Evolutionary conservation across 2,888 invertebrate species (phyloP), one percentile per base, ranked within the genome.

Genomic region (Litoditis marina): DNA sequence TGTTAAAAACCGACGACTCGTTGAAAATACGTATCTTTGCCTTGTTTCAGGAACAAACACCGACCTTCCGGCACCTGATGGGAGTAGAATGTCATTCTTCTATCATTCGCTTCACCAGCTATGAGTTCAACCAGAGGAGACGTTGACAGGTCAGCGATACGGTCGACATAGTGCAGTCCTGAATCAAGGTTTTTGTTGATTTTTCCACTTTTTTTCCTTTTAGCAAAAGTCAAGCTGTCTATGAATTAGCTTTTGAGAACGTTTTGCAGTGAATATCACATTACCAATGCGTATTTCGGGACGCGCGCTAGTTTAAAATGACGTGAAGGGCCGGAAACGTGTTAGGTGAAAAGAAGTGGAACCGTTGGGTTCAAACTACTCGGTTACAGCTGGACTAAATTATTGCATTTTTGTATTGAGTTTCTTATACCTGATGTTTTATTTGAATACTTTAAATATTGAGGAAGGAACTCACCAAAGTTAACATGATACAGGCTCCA

Each of bases 81-180:
- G 6, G 70, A 53, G 60, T 71, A 78, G 63, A 70, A 78, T n/a
- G 62, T 60, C 77, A 79, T 78, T 61, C 78, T 60, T 42, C 61
- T 63, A 36, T 69, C 69, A 36, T 76, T 75, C 32, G 65, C 72
- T 51, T 79, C 77, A 30, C 78, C 78, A 46, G 76, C 77, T 36
- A 78, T 56, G 53, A 73, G 47, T 19, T 32, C 22, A 27, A 51
- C 39, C 31, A 39, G 30, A 2, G 49, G 51, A 16, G 55, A 55
- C 16, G 16, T 25, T n/a, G 53, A n/a, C 16, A 49, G 28, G 6
- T 30, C 36, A 53, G 16, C 16, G 16, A 53, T 19, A 34, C 32
- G n/a, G 13, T 22, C 27, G 2, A 53, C 16, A 6, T 34, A 19
- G 25, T 30, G 19, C n/a, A 28, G 27, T 5, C 28, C 50, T 27